Conservation (phyloP, 2,113 vertebrate genomes). For the Promerops cafer region DNA sequence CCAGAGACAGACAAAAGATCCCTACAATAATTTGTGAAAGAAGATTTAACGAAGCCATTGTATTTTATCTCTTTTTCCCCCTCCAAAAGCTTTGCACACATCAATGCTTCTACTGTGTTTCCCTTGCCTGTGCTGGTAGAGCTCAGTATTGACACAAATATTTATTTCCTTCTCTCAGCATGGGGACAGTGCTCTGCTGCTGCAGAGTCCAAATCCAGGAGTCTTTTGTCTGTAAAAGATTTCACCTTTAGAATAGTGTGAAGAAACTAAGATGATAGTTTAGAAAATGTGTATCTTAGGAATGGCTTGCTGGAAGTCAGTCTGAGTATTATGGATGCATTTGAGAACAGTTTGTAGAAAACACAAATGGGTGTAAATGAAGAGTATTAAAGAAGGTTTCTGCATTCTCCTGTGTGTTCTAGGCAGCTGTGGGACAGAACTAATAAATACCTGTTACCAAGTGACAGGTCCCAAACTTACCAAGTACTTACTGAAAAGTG, state of each 20-base stretch:
- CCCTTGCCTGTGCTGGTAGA: neutral
- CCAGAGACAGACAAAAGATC: neutral
- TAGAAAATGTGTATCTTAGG: neutral
- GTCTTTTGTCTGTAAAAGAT: neutral
- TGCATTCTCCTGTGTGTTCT: neutral
- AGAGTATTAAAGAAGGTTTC: neutral
- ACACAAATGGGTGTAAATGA: neutral
- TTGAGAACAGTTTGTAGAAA: neutral
- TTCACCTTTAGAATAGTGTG: neutral
- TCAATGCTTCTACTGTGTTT: neutral
- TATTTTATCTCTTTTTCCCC: neutral
- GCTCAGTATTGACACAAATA: neutral
- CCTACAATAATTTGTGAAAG: neutral
- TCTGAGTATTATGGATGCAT: neutral
- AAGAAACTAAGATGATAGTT: neutral
- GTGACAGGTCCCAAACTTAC: neutral
- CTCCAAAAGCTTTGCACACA: neutral
- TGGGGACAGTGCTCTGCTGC: neutral
- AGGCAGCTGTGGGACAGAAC: neutral
- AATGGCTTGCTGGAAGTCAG: neutral
- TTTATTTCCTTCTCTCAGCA: neutral
- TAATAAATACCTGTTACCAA: neutral
- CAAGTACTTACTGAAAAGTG: neutral
- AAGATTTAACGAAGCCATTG: neutral
- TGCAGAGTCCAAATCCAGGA: neutral